Base-by-base conservation (phyloP, 1,140 invertebrate species). In the Temnothorax nylanderi region DNA sequence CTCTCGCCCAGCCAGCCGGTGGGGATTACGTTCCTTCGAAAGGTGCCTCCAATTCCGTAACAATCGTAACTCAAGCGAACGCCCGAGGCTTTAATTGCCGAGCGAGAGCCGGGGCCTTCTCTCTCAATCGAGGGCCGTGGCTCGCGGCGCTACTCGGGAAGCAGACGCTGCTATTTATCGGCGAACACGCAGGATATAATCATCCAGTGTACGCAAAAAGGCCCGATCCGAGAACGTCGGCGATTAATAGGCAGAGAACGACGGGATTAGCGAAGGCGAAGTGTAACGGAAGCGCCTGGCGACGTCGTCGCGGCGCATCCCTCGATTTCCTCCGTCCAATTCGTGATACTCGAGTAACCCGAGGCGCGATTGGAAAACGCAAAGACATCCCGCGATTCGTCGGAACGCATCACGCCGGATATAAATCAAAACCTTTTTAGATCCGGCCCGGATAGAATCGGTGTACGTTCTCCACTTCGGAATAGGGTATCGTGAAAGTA, bases 31-130 rank as follows among this genome's bases (percentile, higher is more conserved):
- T 62, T 75, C 41, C 16, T 37, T 62, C 41, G 54, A 49, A 44
- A 58, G 13, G 80, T 47, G 80, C 69, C 80, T 81, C 67, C 49
- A 71, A 81, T 71, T 71, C 69, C 54, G 41, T 60, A 75, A 84
- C 80, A 75, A 84, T 75, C 80, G 69, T 75, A 84, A 74, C 80
- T 84, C 72, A 75, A 75, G 56, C 51, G 80, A 18, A 0, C 32
- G 69, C 80, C 47, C 44, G 69, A 8, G 69, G 54, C 69, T 74
- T 60, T 84, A 84, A 84, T 84, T 84, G 80, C 69, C 41, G 69
- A 74, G 51, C 13, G 51, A 60, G 58, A 49, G 10, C 18, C 21
- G 47, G 11, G 8, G 37, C 5, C 26, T 13, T 41, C n/a, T 26
- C 62, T 82, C 65, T 72, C 47, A 37, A 74, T 82, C 54, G 80